phyloP scores from a whole-genome alignment of 2,797 vertebrate species.

The Alcedo quadribrachys region DNA sequence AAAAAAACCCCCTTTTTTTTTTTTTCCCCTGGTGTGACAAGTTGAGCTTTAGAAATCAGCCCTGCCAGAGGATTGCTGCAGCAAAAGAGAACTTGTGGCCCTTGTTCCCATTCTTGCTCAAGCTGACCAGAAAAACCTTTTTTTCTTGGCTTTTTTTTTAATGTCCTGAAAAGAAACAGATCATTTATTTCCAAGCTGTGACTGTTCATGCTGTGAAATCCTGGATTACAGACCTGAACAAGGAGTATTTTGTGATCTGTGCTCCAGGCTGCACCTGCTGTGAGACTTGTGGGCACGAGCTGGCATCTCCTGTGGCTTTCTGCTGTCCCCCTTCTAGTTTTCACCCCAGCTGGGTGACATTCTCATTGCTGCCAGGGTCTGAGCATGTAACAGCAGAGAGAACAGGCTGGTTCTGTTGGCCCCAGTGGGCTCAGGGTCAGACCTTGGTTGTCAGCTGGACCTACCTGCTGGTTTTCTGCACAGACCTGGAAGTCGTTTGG shows the following conservation, averaged over 20 bases:
- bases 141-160: background rate
- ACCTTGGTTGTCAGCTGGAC: background rate
- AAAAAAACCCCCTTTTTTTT: rapidly evolving
- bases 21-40: background rate
- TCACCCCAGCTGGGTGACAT: background rate
- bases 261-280: background rate
- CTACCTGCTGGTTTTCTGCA: background rate
- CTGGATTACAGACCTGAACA: background rate
- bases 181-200: background rate
- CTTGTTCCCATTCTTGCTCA: background rate
- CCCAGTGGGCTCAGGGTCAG: background rate
- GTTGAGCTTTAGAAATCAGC: background rate
- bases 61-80: background rate
- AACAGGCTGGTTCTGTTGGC: background rate
- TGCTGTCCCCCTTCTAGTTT: background rate
- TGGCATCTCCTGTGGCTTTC: background rate
- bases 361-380: background rate
- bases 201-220: background rate
- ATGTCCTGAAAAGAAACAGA: background rate
- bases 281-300: background rate
- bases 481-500: background rate
- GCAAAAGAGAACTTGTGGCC: background rate
- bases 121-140: background rate
- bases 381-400: background rate
- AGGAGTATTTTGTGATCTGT: background rate